These are phyloP conservation scores for Speoplatyrhinus poulsoni DNA, from an alignment of 2,113 vertebrate species.

Conservation along the genomic window DNA sequence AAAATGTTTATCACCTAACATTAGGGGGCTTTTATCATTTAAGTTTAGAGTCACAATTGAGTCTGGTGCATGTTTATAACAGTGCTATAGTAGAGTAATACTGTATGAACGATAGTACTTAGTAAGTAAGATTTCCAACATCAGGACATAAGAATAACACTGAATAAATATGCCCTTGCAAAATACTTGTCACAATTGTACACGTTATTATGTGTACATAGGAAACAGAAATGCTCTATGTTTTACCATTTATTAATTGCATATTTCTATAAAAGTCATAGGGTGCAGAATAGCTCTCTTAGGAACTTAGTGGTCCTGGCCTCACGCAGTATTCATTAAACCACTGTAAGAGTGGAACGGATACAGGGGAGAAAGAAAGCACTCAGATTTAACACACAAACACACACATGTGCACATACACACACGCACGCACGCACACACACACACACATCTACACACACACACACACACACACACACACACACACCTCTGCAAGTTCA, in stretches of 20 bases:
- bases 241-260: not conserved
- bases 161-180: too few relatives aligned
- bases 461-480: slow-evolving; percentile 20
- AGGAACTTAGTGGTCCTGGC: slow-evolving; percentile 18
- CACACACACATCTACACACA: not conserved
- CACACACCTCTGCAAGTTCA: slow-evolving; percentile 21
- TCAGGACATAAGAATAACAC: too few relatives aligned
- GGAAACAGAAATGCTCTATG: slow-evolving; percentile 27
- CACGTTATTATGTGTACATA: not conserved
- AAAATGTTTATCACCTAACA: too few relatives aligned
- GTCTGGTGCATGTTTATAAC: too few relatives aligned
- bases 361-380: slow-evolving; percentile 45
- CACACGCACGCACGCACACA: not conserved
- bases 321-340: slow-evolving; percentile 58
- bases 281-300: slow-evolving; percentile 42
- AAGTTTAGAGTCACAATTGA: too few relatives aligned
- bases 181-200: too few relatives aligned
- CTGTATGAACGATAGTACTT: too few relatives aligned
- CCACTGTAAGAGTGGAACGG: slow-evolving; percentile 38
- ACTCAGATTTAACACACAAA: slow-evolving; percentile 28
- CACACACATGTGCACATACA: not conserved
- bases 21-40: too few relatives aligned
- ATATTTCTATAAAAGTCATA: slow-evolving; percentile 23
- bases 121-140: too few relatives aligned
- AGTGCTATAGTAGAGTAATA: too few relatives aligned